phyloP scores from a whole-genome alignment of 1,140 invertebrate genomes.

The Mizuhopecten yessoensis region DNA sequence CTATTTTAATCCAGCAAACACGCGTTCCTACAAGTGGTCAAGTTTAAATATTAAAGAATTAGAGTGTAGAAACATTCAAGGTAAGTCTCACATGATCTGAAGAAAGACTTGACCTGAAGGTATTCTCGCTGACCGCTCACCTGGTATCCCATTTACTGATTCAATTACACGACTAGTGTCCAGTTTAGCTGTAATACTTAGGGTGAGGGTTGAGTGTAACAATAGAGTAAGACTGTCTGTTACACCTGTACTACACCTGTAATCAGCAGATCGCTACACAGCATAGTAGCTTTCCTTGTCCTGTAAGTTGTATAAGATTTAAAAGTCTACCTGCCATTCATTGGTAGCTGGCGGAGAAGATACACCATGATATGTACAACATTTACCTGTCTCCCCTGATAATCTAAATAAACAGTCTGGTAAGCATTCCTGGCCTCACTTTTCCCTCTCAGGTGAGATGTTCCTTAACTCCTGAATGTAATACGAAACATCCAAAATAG shows the following conservation, averaged over 20 bases:
- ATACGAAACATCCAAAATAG: constrained; percentile 34
- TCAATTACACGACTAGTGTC: neutral
- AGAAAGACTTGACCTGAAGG: neutral
- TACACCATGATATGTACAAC: neutral
- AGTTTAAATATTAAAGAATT: constrained; percentile 22
- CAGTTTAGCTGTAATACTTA: constrained; percentile 1
- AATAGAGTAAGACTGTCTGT: neutral
- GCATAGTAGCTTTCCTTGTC: neutral
- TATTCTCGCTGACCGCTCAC: neutral
- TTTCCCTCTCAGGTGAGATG: neutral
- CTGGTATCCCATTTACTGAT: neutral
- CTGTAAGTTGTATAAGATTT: neutral
- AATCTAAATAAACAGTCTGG: neutral
- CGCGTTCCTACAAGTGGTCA: neutral
- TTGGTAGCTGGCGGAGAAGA: neutral
- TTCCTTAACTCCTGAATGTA: neutral
- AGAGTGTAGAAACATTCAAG: neutral
- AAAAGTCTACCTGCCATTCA: neutral
- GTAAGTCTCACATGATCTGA: neutral
- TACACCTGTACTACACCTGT: neutral
- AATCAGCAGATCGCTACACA: neutral
- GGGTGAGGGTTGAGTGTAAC: neutral
- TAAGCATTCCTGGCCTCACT: constrained; percentile 12
- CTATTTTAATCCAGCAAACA: neutral
- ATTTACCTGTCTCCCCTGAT: constrained; percentile 31